phyloP scores from a whole-genome alignment of 2,888 invertebrate species.

The Coenonympha glycerion region DNA sequence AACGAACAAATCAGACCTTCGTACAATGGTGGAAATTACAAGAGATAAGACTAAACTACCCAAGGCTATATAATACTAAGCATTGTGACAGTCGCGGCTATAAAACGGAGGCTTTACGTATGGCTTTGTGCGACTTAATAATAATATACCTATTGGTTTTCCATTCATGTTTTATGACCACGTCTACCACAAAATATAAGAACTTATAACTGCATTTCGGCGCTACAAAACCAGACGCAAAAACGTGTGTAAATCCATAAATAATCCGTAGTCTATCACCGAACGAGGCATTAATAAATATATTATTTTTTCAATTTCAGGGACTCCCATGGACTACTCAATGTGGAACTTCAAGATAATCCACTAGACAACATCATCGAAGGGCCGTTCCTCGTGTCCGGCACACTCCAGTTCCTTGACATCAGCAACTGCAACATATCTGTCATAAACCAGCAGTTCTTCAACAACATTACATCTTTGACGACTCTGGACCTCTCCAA shows the following conservation, averaged over 20 bases:
- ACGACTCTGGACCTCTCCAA: conserved; percentile 82
- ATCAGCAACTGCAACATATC: conserved; percentile 79
- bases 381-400: conserved; percentile 80
- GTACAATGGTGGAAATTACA: too few relatives aligned
- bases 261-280: too few relatives aligned
- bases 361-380: conserved; percentile 77
- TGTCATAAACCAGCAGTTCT: conserved; percentile 77
- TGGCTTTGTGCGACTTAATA: background rate
- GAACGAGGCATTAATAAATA: too few relatives aligned
- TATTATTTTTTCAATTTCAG: conserved; percentile 58
- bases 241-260: too few relatives aligned
- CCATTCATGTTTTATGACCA: background rate
- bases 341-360: conserved; percentile 82
- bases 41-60: too few relatives aligned
- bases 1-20: too few relatives aligned
- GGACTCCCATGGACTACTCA: conserved; percentile 80
- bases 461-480: conserved; percentile 79
- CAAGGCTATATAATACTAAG: too few relatives aligned
- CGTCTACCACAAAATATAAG: too few relatives aligned
- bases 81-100: too few relatives aligned
- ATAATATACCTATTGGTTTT: background rate
- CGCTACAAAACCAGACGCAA: too few relatives aligned
- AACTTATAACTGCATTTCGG: too few relatives aligned
- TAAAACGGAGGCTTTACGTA: too few relatives aligned
- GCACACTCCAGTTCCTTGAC: conserved; percentile 80